A percentile compares a stretch with the other conserved stretches of the same genome.
Evolutionary conservation across 2,797 vertebrate genomes (phyloP).

Genomic region (Leucoraja ocellata): DNA sequence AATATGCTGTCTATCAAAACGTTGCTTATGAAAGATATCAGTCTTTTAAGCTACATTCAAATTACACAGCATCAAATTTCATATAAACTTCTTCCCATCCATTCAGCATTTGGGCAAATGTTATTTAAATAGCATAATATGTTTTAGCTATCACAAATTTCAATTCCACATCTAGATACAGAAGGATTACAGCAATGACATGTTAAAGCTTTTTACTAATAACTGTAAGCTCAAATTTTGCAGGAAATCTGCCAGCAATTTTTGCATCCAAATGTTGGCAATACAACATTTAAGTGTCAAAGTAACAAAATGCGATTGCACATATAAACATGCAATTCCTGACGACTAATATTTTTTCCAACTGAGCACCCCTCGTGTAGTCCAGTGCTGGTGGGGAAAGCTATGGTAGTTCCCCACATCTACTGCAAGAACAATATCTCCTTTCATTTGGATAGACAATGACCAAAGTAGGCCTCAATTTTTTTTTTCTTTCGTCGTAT

Average conservation of each 20-base stretch:
- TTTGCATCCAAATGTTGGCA: no score
- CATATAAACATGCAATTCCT: no score
- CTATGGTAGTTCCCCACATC: no score
- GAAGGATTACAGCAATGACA: background rate
- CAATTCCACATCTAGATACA: background rate
- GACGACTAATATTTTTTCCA: no score
- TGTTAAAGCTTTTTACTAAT: background rate
- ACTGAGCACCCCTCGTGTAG: no score
- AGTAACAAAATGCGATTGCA: no score
- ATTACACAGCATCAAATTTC: background rate
- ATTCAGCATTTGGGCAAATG: background rate
- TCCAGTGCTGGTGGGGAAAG: no score
- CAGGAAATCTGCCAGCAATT: background rate
- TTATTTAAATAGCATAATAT: constrained; percentile 17
- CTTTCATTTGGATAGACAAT: no score
- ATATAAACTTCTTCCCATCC: background rate
- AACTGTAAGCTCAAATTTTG: background rate
- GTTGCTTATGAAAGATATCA: background rate
- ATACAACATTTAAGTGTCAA: no score
- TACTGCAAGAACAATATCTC: no score
- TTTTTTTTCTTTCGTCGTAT: no score
- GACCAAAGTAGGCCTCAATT: no score
- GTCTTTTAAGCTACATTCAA: background rate
- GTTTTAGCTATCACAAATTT: background rate
- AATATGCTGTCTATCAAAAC: background rate